These are phyloP conservation scores for Schizopygopsis pylzovi DNA, from an alignment of 2,797 vertebrate genomes.

Conservation along the genomic window DNA sequence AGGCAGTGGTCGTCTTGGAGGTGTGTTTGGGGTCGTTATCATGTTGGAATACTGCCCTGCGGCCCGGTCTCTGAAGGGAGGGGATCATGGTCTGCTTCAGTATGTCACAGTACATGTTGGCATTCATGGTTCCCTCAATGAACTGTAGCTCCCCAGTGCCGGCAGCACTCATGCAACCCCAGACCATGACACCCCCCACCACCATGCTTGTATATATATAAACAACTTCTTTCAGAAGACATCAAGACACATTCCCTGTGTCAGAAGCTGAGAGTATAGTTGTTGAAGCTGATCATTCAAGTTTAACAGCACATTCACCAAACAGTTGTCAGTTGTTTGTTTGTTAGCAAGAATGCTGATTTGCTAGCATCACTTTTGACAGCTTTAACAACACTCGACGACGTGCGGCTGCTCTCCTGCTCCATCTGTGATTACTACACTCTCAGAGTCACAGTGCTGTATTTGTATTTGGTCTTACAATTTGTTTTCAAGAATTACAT, in stretches of 20 bases:
- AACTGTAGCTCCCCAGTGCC: too few relatives aligned
- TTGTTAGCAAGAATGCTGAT: conserved; percentile 8
- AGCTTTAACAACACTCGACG: background rate
- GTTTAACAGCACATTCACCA: background rate
- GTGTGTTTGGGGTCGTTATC: too few relatives aligned
- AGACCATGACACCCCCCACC: too few relatives aligned
- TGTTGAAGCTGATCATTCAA: background rate
- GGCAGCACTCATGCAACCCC: too few relatives aligned
- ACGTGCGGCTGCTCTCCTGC: background rate
- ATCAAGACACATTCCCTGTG: background rate
- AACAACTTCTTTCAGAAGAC: background rate
- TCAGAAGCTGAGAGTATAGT: background rate
- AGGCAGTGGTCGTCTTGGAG: too few relatives aligned
- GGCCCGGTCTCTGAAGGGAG: too few relatives aligned
- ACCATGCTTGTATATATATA: too few relatives aligned
- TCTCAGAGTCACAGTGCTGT: background rate
- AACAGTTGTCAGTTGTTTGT: background rate
- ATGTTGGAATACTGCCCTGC: too few relatives aligned
- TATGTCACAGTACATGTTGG: too few relatives aligned
- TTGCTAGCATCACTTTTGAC: background rate
- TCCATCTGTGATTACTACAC: background rate
- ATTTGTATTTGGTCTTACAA: background rate
- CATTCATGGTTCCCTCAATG: too few relatives aligned
- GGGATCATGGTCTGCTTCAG: too few relatives aligned
- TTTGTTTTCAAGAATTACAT: background rate